Conservation (phyloP, 2,797 vertebrate species). For the Enteromius paludinosus region DNA sequence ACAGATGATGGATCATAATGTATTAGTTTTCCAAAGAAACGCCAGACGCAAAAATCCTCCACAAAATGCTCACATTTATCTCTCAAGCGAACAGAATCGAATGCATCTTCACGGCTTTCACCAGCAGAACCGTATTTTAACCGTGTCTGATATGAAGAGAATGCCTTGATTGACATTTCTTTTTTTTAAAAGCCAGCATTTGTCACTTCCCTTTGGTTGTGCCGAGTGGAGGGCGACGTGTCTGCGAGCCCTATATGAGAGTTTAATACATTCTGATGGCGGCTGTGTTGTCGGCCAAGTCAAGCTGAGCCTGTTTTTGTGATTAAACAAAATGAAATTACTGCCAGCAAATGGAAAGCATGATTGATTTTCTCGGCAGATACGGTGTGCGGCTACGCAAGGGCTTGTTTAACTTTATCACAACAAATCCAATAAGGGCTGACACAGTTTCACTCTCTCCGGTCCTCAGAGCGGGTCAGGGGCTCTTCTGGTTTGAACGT, state of each 20-base stretch:
- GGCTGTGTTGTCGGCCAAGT: conserved; percentile 63
- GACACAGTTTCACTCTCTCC: conserved; percentile 60
- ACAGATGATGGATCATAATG: conserved; percentile 54
- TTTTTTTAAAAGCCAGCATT: neutral
- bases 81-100: conserved; percentile 29
- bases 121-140: conserved; percentile 14
- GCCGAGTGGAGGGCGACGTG: conserved; percentile 33
- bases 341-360: conserved; percentile 67
- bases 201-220: conserved; percentile 30
- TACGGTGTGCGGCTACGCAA: conserved; percentile 61
- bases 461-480: conserved; percentile 61
- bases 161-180: conserved; percentile 6
- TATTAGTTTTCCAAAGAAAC: conserved; percentile 48
- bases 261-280: conserved; percentile 66
- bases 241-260: conserved; percentile 53
- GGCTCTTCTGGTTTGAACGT: conserved; percentile 44
- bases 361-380: conserved; percentile 74
- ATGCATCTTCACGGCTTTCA: conserved; percentile 14
- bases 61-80: conserved; percentile 16
- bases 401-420: conserved; percentile 73
- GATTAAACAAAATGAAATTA: conserved; percentile 77
- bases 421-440: conserved; percentile 69
- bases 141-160: conserved; percentile 13
- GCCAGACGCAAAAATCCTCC: conserved; percentile 14
- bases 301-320: conserved; percentile 67